phyloP scores from a whole-genome alignment of 1,140 invertebrate species.

The Catajapyx aquilonaris region DNA sequence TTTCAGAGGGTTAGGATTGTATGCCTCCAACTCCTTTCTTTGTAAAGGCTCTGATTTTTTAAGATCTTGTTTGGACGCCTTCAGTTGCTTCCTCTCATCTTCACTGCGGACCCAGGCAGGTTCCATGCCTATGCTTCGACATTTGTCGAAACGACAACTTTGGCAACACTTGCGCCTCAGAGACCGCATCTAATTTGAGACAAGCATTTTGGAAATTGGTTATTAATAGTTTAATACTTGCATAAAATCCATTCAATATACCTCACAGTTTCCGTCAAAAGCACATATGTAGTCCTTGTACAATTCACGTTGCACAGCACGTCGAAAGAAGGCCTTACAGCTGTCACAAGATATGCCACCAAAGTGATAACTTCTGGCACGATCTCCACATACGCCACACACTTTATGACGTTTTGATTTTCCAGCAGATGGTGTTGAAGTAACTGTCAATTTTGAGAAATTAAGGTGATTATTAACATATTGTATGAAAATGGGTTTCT shows the following conservation, averaged over 20 bases:
- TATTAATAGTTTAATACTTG: no score
- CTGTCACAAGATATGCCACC: slow-evolving; percentile 22
- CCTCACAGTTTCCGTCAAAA: slow-evolving; percentile 17
- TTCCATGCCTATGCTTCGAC: slow-evolving; percentile 24
- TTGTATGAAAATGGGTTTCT: no score
- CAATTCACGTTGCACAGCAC: slow-evolving; percentile 18
- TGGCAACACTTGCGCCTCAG: slow-evolving; percentile 17
- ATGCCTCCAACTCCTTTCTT: not conserved
- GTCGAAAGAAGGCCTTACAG: slow-evolving; percentile 20
- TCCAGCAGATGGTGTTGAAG: no score
- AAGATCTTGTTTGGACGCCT: slow-evolving; percentile 9
- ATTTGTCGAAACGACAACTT: slow-evolving; percentile 22
- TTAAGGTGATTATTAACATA: no score
- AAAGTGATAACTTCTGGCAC: slow-evolving; percentile 21
- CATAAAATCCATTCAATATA: no score
- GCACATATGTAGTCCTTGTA: slow-evolving; percentile 19
- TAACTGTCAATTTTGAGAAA: no score
- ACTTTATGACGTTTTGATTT: slow-evolving; percentile 16
- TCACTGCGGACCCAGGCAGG: slow-evolving; percentile 26
- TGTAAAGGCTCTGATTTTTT: not conserved
- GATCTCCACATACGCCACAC: slow-evolving; percentile 22
- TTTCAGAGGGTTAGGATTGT: not conserved
- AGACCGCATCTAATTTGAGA: no score
- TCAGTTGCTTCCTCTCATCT: slow-evolving; percentile 19
- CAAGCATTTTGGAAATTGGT: no score